Conservation (phyloP, 2,888 invertebrate species). For the Gonocerus acuteangulatus region DNA sequence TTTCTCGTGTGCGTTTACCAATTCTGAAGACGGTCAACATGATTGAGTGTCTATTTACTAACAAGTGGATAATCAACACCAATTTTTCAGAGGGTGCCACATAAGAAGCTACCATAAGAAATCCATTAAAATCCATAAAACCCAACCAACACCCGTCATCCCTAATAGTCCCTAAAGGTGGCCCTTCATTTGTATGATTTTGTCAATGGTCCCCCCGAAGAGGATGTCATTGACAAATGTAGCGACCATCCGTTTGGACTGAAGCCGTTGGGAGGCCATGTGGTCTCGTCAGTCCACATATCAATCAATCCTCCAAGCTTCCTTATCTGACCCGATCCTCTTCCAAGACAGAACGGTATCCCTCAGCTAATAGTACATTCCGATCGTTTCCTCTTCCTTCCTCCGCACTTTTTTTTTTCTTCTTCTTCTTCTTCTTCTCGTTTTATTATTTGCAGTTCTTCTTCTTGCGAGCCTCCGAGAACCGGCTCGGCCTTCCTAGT, state of each 20-base stretch:
- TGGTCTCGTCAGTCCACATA: conserved; percentile 2
- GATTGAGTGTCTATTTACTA: too few species aligned
- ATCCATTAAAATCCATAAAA: conserved; percentile 21
- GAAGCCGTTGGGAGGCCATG: conserved; percentile 7
- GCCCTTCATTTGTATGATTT: conserved; percentile 17
- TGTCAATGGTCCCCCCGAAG: conserved; percentile 10
- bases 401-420: conserved; percentile 9
- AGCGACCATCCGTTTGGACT: conserved; percentile 6
- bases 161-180: neutral
- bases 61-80: conserved; percentile 13
- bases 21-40: too few species aligned
- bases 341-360: conserved; percentile 12
- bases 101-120: conserved; percentile 16
- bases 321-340: conserved; percentile 1
- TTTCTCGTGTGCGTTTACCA: too few species aligned
- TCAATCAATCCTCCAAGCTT: conserved; percentile 13
- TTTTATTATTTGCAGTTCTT: conserved; percentile 1
- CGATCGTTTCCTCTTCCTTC: conserved; percentile 17
- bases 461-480: neutral
- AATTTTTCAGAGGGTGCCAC: conserved; percentile 14
- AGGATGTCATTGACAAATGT: conserved; percentile 17
- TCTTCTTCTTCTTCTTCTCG: conserved; percentile 10
- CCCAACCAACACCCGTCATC: conserved; percentile 1
- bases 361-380: neutral
- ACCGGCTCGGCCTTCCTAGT: neutral